phyloP scores from a whole-genome alignment of 2,888 invertebrate genomes.

The Chorisops tibialis region DNA sequence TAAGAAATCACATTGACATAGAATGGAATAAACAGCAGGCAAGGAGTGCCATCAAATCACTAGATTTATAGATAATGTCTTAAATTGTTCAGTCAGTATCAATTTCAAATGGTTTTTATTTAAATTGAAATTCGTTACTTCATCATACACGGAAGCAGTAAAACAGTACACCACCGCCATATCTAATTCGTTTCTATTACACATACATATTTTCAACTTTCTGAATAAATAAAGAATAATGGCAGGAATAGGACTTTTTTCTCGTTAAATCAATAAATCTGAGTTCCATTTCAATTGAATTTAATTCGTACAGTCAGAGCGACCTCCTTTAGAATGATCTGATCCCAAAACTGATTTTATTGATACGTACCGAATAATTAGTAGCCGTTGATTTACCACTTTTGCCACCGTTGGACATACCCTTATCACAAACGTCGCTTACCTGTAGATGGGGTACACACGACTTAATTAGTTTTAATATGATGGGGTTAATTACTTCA shows the following conservation, averaged over 20 bases:
- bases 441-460: constrained; percentile 50
- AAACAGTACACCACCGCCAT: background rate
- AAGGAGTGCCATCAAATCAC: no score
- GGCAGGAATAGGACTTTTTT: background rate
- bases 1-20: no score
- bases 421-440: constrained; percentile 48
- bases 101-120: no score
- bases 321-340: constrained; percentile 19
- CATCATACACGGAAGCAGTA: constrained; percentile 7
- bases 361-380: constrained; percentile 55
- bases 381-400: constrained; percentile 53
- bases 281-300: background rate
- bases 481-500: constrained; percentile 32
- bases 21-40: no score
- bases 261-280: background rate
- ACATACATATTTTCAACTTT: no score
- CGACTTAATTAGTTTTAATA: constrained; percentile 36
- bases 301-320: background rate
- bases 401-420: constrained; percentile 47
- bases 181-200: no score
- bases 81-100: no score
- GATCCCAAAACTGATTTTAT: constrained; percentile 49
- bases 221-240: background rate
- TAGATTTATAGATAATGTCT: no score
- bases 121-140: background rate